These are phyloP conservation scores for Contarinia nasturtii DNA, from an alignment of 1,140 invertebrate genomes.

Conservation along the genomic window DNA sequence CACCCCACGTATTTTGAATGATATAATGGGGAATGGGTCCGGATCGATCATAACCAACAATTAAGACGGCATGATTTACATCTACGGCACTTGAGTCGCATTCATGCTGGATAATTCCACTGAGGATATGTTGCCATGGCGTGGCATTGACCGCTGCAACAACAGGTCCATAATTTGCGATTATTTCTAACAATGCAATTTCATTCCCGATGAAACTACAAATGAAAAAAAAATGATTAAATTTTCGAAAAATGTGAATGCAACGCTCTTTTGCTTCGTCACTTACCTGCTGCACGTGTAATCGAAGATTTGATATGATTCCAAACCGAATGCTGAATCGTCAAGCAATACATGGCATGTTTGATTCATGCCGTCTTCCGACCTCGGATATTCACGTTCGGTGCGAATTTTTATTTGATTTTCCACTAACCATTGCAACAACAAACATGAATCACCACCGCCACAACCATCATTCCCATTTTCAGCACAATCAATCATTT, in stretches of 20 bases:
- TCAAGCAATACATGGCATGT: constrained; percentile 31
- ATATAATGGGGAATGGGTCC: constrained; percentile 63
- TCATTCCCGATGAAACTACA: constrained; percentile 46
- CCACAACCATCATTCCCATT: constrained; percentile 54
- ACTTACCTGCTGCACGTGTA: constrained; percentile 32
- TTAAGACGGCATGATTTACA: constrained; percentile 68
- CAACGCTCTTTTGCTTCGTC: constrained; percentile 11
- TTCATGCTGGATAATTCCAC: constrained; percentile 67
- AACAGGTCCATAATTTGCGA: constrained; percentile 55
- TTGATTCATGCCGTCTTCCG: constrained; percentile 28
- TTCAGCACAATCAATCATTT: constrained; percentile 66
- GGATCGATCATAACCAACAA: constrained; percentile 65
- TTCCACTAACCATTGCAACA: constrained; percentile 49
- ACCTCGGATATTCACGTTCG: constrained; percentile 46
- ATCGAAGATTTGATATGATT: constrained; percentile 14
- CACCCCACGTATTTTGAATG: constrained; percentile 71
- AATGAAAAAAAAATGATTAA: too few relatives aligned
- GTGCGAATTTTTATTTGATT: constrained; percentile 33
- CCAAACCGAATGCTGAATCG: constrained; percentile 7
- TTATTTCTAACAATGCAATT: constrained; percentile 36
- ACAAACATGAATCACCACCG: constrained; percentile 61
- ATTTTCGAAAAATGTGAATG: too few relatives aligned
- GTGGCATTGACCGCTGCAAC: constrained; percentile 64
- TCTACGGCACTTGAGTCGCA: constrained; percentile 40
- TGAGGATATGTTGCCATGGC: constrained; percentile 75